phyloP scores from a whole-genome alignment of 2,113 vertebrate genomes.

The Hemicordylus capensis region DNA sequence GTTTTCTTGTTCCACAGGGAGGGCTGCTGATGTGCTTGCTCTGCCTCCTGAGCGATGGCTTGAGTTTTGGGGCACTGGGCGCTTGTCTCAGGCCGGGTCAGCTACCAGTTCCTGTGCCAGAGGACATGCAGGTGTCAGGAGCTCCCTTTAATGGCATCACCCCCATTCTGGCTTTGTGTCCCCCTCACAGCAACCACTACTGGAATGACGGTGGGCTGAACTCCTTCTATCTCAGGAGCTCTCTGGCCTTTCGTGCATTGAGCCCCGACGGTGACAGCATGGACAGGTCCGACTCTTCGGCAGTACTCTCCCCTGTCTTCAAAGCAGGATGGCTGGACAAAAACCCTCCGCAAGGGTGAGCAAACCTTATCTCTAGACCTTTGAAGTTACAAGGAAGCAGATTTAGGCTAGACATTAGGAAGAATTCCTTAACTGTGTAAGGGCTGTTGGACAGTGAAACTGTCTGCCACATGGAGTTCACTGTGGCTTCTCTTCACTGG shows the following conservation, averaged over 20 bases:
- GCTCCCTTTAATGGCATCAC: accelerated
- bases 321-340: constrained; percentile 93
- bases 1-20: background rate
- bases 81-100: background rate
- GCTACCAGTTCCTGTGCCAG: background rate
- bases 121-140: background rate
- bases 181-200: constrained; percentile 37
- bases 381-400: too few species aligned
- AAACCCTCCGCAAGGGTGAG: constrained; percentile 93
- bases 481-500: too few species aligned
- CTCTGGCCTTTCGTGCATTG: background rate
- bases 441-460: too few species aligned
- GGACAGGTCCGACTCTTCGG: constrained; percentile 49
- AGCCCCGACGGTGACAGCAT: constrained; percentile 10
- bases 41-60: background rate
- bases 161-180: background rate
- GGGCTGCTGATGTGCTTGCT: background rate
- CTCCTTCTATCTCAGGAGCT: constrained; percentile 55
- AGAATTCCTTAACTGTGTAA: too few species aligned
- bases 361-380: background rate
- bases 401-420: too few species aligned
- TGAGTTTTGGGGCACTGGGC: background rate
- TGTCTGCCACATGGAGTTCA: too few species aligned
- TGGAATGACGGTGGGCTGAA: constrained; percentile 67
- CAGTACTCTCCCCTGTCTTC: constrained; percentile 71